Percentiles rank a stretch among this genome's conserved stretches.
Conservation (phyloP, 2,113 vertebrate species). For the Urocolius indicus region DNA sequence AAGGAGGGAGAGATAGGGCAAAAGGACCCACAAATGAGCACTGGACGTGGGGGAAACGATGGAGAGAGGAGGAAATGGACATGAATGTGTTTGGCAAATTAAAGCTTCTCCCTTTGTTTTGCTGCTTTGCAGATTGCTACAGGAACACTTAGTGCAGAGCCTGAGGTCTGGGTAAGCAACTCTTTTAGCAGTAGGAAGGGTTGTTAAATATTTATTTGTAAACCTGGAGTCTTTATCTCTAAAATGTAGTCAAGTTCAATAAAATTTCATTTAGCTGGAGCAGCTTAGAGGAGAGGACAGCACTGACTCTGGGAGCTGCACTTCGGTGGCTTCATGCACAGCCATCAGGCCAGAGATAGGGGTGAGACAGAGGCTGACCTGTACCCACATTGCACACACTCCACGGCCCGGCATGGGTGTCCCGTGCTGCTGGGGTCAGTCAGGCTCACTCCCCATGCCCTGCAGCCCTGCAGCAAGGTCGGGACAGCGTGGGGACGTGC, state of each 20-base stretch:
- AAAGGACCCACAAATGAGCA: accelerated
- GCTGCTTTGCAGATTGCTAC: conserved; percentile 60
- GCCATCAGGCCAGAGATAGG: not conserved
- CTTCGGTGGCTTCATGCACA: accelerated
- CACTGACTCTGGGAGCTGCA: not conserved
- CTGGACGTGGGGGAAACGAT: not conserved
- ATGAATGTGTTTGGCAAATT: conserved; percentile 3
- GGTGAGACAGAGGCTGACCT: not conserved
- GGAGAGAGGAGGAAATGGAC: conserved; percentile 5
- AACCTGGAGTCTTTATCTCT: conserved; percentile 68
- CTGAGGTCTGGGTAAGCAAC: conserved; percentile 8
- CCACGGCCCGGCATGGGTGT: not conserved
- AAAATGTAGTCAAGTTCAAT: conserved; percentile 62
- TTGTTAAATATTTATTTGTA: conserved; percentile 76
- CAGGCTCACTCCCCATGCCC: accelerated
- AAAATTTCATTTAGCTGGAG: conserved; percentile 59
- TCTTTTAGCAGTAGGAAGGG: conserved; percentile 53
- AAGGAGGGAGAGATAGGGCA: not conserved
- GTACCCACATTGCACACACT: accelerated
- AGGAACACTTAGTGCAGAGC: conserved; percentile 51
- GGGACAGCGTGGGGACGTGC: accelerated
- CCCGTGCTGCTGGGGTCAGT: not conserved
- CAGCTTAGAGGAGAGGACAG: not conserved
- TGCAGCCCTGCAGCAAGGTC: accelerated
- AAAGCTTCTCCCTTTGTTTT: conserved; percentile 58